A percentile compares a stretch with the other conserved stretches of the same genome.
phyloP scores from a whole-genome alignment of 2,888 invertebrate species.

The Agrilus biguttatus region DNA sequence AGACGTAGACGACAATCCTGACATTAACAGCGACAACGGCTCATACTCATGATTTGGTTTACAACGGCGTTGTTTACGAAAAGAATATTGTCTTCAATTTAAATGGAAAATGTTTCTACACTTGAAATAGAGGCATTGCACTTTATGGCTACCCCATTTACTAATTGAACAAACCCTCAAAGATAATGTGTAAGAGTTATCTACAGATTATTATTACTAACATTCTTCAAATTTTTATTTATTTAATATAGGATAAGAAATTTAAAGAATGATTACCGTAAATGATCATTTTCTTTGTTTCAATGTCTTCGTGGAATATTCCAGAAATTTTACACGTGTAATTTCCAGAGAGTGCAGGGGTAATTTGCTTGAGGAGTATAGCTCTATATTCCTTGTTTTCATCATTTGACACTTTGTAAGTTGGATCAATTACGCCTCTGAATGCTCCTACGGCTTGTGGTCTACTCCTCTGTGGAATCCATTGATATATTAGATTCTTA shows the following conservation, averaged over 20 bases:
- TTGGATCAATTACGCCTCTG: slow-evolving; percentile 29
- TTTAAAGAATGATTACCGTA: slow-evolving; percentile 36
- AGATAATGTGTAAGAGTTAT: no score
- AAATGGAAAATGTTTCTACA: no score
- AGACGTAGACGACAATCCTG: no score
- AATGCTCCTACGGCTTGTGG: slow-evolving; percentile 26
- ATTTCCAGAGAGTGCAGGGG: slow-evolving; percentile 36
- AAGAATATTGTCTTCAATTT: no score
- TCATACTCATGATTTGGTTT: no score
- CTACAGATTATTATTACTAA: no score
- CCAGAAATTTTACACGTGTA: slow-evolving; percentile 42
- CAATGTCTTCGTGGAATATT: slow-evolving; percentile 28
- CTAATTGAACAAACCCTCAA: no score
- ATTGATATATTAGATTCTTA: slow-evolving; percentile 33
- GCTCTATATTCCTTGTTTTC: slow-evolving; percentile 34
- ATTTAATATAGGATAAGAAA: background rate
- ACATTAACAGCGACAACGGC: no score
- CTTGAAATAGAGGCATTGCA: no score
- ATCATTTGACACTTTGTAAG: slow-evolving; percentile 29
- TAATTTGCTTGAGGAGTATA: slow-evolving; percentile 34
- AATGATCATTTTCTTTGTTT: slow-evolving; percentile 34
- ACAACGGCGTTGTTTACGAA: no score
- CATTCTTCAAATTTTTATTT: no score
- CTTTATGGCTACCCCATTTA: no score
- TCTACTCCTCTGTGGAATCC: slow-evolving; percentile 26